These are phyloP conservation scores for Myoxocephalus aenaeus DNA, from an alignment of 2,797 vertebrate genomes.

Conservation along the genomic window DNA sequence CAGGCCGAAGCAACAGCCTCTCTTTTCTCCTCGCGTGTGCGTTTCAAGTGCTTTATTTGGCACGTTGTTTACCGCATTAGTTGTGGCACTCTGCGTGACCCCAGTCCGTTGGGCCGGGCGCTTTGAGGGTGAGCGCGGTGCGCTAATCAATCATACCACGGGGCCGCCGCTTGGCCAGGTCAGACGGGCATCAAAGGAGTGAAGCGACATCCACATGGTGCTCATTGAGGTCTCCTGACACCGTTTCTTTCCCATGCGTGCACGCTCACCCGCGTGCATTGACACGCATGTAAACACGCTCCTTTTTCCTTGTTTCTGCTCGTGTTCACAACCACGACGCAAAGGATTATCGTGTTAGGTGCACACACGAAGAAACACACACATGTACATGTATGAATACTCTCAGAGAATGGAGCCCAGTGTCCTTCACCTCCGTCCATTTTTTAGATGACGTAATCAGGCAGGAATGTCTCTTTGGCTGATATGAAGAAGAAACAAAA, in stretches of 20 bases:
- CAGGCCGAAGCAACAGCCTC: slow-evolving; percentile 36
- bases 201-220: slow-evolving; percentile 49
- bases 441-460: neutral
- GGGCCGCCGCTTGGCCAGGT: slow-evolving; percentile 38
- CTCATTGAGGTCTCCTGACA: slow-evolving; percentile 35
- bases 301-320: slow-evolving; percentile 2
- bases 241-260: slow-evolving; percentile 11
- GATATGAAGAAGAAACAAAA: neutral
- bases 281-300: slow-evolving; percentile 7
- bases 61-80: slow-evolving; percentile 63
- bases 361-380: neutral
- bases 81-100: slow-evolving; percentile 56
- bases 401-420: neutral
- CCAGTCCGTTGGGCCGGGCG: slow-evolving; percentile 17
- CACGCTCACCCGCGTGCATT: neutral
- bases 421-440: no score
- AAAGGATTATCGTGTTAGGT: slow-evolving; percentile 1
- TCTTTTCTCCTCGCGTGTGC: slow-evolving; percentile 38
- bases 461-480: neutral
- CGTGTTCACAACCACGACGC: neutral
- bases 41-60: slow-evolving; percentile 41
- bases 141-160: slow-evolving; percentile 63
- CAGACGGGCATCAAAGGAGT: slow-evolving; percentile 47
- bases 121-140: slow-evolving; percentile 65
- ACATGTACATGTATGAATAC: neutral